A percentile compares a stretch with the other conserved stretches of the same genome.
Evolutionary conservation across 2,888 invertebrate genomes (phyloP).

Genomic region (Hartigia nigra): DNA sequence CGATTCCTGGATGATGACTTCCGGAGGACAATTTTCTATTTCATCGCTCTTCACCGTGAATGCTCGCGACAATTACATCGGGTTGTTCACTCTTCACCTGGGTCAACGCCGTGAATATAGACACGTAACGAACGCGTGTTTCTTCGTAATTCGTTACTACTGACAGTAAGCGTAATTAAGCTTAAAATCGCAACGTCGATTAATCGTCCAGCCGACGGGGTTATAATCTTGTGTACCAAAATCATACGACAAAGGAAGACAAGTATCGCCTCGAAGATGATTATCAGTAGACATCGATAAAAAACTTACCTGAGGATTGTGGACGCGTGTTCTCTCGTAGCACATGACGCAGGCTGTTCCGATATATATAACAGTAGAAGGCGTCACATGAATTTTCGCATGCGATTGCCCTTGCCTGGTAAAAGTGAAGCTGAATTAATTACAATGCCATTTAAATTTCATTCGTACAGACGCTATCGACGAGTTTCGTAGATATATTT

Average conservation of each 20-base stretch:
- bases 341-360: not conserved
- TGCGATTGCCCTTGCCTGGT: slow-evolving; percentile 8
- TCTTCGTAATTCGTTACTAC: not conserved
- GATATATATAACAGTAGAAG: not conserved
- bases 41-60: slow-evolving; percentile 25
- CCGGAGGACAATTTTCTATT: slow-evolving; percentile 41
- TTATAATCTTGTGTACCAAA: not conserved
- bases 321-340: not conserved
- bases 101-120: slow-evolving; percentile 13
- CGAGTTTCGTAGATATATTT: not conserved
- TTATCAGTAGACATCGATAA: not conserved
- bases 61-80: slow-evolving; percentile 28
- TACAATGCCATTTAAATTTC: slow-evolving; percentile 7
- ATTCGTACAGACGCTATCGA: not conserved
- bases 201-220: not conserved
- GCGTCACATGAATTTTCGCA: not conserved
- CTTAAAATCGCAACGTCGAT: not conserved
- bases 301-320: not conserved
- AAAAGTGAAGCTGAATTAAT: slow-evolving; percentile 9
- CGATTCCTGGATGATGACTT: slow-evolving; percentile 12
- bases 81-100: slow-evolving; percentile 50
- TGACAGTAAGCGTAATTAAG: not conserved
- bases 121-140: not conserved
- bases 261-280: not conserved
- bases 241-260: not conserved